Conservation (phyloP, 2,113 vertebrate genomes). For the Alces alces region DNA sequence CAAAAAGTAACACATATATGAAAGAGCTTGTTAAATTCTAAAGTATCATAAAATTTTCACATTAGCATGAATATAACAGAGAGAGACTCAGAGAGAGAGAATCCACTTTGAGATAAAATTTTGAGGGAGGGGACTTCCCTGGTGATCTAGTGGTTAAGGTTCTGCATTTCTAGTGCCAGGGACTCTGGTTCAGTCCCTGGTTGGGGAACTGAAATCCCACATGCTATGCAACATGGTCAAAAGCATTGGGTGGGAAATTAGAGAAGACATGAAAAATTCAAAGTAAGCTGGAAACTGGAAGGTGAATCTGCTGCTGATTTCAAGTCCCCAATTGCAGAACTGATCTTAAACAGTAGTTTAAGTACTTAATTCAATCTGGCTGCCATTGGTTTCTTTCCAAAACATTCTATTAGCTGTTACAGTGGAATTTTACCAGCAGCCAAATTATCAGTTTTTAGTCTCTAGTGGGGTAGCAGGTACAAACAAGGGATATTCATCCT, state of each 20-base stretch:
- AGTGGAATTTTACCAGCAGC: slow-evolving; percentile 56
- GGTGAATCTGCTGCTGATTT: not conserved
- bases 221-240: not conserved
- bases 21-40: not conserved
- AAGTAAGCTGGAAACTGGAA: slow-evolving; percentile 12
- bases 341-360: slow-evolving; percentile 57
- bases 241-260: not conserved
- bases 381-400: slow-evolving; percentile 40
- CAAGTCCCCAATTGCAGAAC: slow-evolving; percentile 16
- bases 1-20: not conserved
- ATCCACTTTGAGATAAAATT: not conserved
- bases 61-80: not conserved
- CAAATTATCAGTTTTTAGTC: slow-evolving; percentile 54
- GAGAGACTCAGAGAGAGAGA: not conserved
- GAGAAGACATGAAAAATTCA: not conserved
- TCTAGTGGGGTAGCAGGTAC: slow-evolving; percentile 16
- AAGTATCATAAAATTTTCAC: not conserved
- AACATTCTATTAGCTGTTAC: slow-evolving; percentile 50
- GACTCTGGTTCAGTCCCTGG: not conserved
- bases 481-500: not conserved
- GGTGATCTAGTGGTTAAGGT: not conserved
- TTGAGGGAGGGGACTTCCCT: not conserved
- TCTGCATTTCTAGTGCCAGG: not conserved
- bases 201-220: not conserved
- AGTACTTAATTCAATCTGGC: slow-evolving; percentile 48